Percentiles rank a stretch among this genome's conserved stretches.
These are phyloP conservation scores for Drosophila pseudoobscura DNA, from an alignment of 1,140 invertebrate genomes.

Conservation along the genomic window DNA sequence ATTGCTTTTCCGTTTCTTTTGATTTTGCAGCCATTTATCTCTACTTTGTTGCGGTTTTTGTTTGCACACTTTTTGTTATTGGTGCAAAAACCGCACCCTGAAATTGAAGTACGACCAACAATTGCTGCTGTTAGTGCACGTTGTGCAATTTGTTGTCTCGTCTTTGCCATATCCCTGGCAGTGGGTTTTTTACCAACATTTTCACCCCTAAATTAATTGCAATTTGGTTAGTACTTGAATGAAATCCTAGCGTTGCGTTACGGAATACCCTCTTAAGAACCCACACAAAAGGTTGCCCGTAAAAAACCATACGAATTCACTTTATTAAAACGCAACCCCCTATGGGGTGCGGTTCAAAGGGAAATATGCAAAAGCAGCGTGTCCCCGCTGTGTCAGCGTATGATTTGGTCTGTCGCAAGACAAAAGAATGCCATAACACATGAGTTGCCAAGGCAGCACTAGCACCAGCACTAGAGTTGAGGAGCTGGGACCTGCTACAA, in stretches of 20 bases:
- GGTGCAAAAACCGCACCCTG: slow-evolving; percentile 40
- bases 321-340: slow-evolving; percentile 30
- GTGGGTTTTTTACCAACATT: no score
- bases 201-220: background rate
- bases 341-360: background rate
- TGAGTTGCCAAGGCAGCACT: slow-evolving; percentile 7
- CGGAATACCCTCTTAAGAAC: background rate
- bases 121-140: slow-evolving; percentile 22
- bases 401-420: slow-evolving; percentile 30
- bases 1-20: slow-evolving; percentile 12
- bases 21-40: slow-evolving; percentile 30
- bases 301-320: slow-evolving; percentile 13
- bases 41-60: slow-evolving; percentile 50
- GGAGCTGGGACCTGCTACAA: no score
- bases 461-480: background rate
- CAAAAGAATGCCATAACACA: slow-evolving; percentile 46
- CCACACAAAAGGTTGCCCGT: slow-evolving; percentile 11
- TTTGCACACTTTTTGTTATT: slow-evolving; percentile 17
- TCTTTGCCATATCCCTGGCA: background rate
- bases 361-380: background rate
- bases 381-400: slow-evolving; percentile 11
- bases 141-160: slow-evolving; percentile 38
- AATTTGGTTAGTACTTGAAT: background rate
- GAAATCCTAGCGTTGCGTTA: background rate
- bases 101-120: slow-evolving; percentile 47